Evolutionary conservation across 2,113 vertebrate species (phyloP).

Genomic region (Mustela nigripes): DNA sequence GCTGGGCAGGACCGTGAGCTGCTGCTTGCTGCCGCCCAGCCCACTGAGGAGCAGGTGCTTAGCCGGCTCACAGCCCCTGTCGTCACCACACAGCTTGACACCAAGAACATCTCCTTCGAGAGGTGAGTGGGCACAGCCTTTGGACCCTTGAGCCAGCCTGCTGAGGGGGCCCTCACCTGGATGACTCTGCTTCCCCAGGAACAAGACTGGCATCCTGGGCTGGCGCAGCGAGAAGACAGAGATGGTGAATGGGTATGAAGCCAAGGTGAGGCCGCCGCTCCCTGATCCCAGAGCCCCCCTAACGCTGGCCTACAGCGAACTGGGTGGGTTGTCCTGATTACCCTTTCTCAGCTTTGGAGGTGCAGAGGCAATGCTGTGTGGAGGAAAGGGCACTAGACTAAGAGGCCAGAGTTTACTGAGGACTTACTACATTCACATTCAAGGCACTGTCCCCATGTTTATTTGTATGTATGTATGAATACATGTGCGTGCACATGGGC

Average conservation of each 20-base stretch:
- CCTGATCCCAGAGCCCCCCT: neutral
- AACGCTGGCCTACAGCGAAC: neutral
- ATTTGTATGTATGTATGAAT: no score
- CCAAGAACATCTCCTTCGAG: slow-evolving; percentile 98
- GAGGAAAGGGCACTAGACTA: neutral
- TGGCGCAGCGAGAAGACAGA: slow-evolving; percentile 99
- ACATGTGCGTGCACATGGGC: no score
- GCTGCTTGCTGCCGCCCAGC: slow-evolving; percentile 93
- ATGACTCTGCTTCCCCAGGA: slow-evolving; percentile 87
- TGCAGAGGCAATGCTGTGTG: neutral
- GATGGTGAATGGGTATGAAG: slow-evolving; percentile 96
- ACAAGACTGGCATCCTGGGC: slow-evolving; percentile 97
- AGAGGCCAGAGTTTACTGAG: neutral
- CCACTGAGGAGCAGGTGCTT: slow-evolving; percentile 97
- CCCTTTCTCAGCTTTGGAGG: neutral
- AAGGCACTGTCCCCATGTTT: neutral
- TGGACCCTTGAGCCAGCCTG: neutral
- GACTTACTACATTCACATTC: neutral
- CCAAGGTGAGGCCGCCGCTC: slow-evolving; percentile 92
- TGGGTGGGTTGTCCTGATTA: neutral
- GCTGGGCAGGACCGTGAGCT: slow-evolving; percentile 91
- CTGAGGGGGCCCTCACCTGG: slow-evolving; percentile 8
- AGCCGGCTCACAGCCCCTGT: slow-evolving; percentile 94
- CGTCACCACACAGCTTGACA: slow-evolving; percentile 97
- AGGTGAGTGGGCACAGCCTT: slow-evolving; percentile 88